Evolutionary conservation across 2,888 invertebrate species (phyloP).

Genomic region (Herminia tarsipennalis): DNA sequence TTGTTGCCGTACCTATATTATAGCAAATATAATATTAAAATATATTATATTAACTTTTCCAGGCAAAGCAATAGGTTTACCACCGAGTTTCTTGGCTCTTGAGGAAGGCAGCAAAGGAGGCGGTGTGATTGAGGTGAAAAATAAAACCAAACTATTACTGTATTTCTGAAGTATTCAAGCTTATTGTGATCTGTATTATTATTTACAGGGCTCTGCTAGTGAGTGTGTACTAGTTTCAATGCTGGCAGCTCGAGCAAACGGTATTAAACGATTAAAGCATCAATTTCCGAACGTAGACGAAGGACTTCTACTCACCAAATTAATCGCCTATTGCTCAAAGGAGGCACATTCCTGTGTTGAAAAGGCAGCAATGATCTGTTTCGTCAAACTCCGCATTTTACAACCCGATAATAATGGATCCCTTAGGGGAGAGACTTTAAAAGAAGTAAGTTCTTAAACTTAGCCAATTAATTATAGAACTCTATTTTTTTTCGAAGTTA

Average conservation of each 20-base stretch:
- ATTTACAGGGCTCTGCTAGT: constrained; percentile 94
- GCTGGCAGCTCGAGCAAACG: constrained; percentile 96
- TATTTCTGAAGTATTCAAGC: not conserved
- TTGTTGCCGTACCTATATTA: not conserved
- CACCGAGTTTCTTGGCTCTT: constrained; percentile 93
- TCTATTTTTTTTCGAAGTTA: not conserved
- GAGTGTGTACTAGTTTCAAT: constrained; percentile 97
- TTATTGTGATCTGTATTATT: not conserved
- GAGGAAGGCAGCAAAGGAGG: constrained; percentile 95
- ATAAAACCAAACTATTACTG: not conserved
- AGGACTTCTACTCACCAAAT: constrained; percentile 94
- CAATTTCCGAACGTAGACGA: constrained; percentile 95
- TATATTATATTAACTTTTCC: constrained; percentile 33
- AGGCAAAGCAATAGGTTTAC: constrained; percentile 97
- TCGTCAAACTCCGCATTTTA: constrained; percentile 94
- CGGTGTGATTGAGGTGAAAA: constrained; percentile 95
- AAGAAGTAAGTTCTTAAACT: constrained; percentile 85
- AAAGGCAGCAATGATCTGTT: constrained; percentile 97
- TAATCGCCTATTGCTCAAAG: constrained; percentile 96
- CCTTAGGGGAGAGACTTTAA: constrained; percentile 91
- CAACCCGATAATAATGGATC: constrained; percentile 94
- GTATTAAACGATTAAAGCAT: constrained; percentile 93
- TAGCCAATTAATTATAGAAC: not conserved
- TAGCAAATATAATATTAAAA: not conserved
- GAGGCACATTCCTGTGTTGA: constrained; percentile 97